Conservation (phyloP, 2,888 invertebrate species). For the Polyommatus icarus region DNA sequence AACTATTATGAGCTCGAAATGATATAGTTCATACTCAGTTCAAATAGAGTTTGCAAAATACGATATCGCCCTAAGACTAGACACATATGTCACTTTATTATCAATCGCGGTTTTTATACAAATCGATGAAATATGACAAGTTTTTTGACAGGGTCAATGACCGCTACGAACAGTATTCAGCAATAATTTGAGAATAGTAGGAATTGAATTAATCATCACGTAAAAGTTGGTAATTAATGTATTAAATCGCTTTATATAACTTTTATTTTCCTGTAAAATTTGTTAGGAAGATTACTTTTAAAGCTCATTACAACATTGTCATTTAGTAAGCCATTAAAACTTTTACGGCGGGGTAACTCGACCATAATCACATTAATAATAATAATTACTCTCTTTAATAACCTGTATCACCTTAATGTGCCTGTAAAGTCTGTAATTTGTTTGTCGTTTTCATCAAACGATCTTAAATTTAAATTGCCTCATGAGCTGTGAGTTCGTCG, state of each 20-base stretch:
- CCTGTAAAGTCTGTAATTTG: neutral
- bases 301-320: conserved; percentile 15
- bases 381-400: conserved; percentile 2
- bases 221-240: neutral
- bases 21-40: no score
- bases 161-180: no score
- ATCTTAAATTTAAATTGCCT: conserved; percentile 20
- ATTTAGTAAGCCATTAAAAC: neutral
- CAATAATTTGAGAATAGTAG: no score
- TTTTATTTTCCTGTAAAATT: neutral
- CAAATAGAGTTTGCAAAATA: no score
- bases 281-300: neutral
- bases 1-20: no score
- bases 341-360: neutral
- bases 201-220: neutral
- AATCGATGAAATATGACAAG: no score
- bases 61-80: no score
- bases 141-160: no score
- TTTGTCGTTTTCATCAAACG: conserved; percentile 18
- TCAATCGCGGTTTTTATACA: no score
- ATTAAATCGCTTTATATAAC: neutral
- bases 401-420: neutral
- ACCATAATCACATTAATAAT: conserved; percentile 4
- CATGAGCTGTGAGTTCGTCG: conserved; percentile 1
- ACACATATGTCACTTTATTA: no score